A percentile compares a stretch with the other conserved stretches of the same genome.
Conservation (phyloP, 2,797 vertebrate species). For the Amniataba percoides region DNA sequence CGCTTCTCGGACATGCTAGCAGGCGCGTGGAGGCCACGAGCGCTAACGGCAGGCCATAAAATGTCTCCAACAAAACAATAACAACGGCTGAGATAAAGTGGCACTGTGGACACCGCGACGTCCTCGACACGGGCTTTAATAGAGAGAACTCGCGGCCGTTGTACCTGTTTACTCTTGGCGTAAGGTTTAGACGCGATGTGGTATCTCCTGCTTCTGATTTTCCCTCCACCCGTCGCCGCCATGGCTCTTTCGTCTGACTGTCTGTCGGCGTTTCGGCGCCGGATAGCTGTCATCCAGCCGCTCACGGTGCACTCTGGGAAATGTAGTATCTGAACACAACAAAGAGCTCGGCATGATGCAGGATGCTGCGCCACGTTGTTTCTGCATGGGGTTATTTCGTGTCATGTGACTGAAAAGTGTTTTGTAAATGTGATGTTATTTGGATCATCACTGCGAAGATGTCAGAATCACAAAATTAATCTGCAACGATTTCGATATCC, state of each 20-base stretch:
- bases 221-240: constrained; percentile 92
- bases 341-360: constrained; percentile 41
- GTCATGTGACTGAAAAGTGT: not conserved
- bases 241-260: constrained; percentile 85
- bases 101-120: constrained; percentile 4
- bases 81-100: constrained; percentile 54
- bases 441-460: not conserved
- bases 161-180: constrained; percentile 89
- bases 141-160: constrained; percentile 10
- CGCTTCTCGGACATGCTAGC: constrained; percentile 71
- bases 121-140: not conserved
- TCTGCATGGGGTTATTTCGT: not conserved
- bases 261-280: constrained; percentile 83
- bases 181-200: constrained; percentile 89
- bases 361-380: not conserved
- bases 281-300: constrained; percentile 84
- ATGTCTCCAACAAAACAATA: constrained; percentile 85
- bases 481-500: not conserved
- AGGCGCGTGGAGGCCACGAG: constrained; percentile 86
- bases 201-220: constrained; percentile 90
- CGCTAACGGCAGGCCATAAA: constrained; percentile 83
- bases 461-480: not conserved
- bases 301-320: constrained; percentile 73
- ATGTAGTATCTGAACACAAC: constrained; percentile 70
- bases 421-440: not conserved